Percentiles rank a stretch among this genome's conserved stretches.
Evolutionary conservation across 1,140 invertebrate species (phyloP).

Genomic region (Macrocentrus cingulum): DNA sequence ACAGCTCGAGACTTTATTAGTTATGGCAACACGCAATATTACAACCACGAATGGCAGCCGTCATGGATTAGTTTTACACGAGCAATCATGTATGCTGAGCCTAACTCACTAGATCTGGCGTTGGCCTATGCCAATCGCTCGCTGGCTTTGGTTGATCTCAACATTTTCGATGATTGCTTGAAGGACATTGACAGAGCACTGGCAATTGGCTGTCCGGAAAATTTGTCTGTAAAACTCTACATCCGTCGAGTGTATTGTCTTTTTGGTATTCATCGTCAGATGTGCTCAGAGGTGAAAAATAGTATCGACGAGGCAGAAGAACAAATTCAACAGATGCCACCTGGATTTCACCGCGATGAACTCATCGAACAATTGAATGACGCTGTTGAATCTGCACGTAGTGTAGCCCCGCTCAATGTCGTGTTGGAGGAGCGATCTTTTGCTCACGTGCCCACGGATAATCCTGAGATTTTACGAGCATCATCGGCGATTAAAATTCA

Average conservation of each 20-base stretch:
- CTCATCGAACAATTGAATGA: not conserved
- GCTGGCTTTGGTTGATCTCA: not conserved
- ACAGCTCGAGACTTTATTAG: too few species aligned
- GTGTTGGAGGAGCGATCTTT: not conserved
- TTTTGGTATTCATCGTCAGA: too few species aligned
- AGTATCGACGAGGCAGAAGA: not conserved
- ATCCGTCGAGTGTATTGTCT: conserved; percentile 3
- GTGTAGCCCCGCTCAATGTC: not conserved
- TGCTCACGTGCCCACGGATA: not conserved
- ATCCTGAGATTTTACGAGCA: conserved; percentile 9
- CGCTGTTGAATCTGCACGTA: too few species aligned
- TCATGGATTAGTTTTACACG: conserved; percentile 3
- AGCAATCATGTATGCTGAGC: conserved; percentile 8
- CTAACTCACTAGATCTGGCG: conserved; percentile 11
- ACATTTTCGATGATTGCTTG: conserved; percentile 18
- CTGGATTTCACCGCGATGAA: too few species aligned
- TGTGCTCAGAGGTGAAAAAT: not conserved
- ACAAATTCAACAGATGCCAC: too few species aligned
- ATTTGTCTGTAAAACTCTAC: conserved; percentile 11
- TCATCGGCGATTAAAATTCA: not conserved
- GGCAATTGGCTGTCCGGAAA: not conserved
- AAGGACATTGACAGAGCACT: conserved; percentile 21
- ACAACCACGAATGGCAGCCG: too few species aligned
- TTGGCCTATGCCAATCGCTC: conserved; percentile 18
- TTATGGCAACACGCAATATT: too few species aligned